Conservation (phyloP, 2,113 vertebrate genomes). For the Odocoileus virginianus region DNA sequence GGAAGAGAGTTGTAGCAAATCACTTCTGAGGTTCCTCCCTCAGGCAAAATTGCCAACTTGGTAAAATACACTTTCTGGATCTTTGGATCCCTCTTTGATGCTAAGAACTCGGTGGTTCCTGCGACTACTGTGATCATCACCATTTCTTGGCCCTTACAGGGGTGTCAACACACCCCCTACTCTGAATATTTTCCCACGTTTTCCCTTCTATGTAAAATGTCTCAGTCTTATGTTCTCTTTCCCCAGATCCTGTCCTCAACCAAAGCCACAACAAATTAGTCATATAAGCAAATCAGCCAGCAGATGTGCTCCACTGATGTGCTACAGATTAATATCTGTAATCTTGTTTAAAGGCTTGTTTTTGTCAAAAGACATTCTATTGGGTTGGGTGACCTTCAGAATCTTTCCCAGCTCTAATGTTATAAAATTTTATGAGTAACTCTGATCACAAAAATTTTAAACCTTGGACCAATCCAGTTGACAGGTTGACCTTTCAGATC, state of each 20-base stretch:
- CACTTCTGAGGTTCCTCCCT: not conserved
- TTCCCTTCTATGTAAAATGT: not conserved
- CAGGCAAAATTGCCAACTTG: not conserved
- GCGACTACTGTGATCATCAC: not conserved
- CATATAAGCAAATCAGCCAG: not conserved
- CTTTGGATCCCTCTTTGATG: not conserved
- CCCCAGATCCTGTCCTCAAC: not conserved
- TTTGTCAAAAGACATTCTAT: not conserved
- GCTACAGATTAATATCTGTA: not conserved
- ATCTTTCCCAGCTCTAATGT: not conserved
- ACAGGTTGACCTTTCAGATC: not conserved
- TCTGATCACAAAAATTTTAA: not conserved
- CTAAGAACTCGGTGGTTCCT: not conserved
- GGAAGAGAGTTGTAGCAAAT: not conserved
- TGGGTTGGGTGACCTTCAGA: not conserved
- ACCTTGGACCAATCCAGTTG: not conserved
- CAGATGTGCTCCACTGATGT: not conserved
- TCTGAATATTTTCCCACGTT: not conserved
- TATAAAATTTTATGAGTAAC: conserved; percentile 18
- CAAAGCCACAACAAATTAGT: conserved; percentile 15
- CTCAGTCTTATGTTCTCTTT: not conserved
- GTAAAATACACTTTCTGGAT: not conserved
- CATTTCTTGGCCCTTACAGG: not conserved
- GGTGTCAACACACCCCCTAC: not conserved
- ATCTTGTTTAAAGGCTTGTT: not conserved